Evolutionary conservation across 2,797 vertebrate genomes (phyloP), one percentile per base, ranked within the genome.

Genomic region (Coregonus suidteri): DNA sequence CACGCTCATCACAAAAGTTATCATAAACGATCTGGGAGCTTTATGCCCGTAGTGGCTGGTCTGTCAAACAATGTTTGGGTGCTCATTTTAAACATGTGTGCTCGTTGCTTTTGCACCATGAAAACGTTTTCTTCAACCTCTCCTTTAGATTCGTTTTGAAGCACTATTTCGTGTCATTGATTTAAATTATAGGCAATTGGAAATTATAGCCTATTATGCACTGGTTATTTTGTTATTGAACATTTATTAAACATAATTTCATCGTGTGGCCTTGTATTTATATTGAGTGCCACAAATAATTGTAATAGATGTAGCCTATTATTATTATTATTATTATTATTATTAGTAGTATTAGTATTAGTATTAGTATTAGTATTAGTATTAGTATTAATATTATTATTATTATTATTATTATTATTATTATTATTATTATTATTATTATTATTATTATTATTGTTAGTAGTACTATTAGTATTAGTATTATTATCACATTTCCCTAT

Each of bases 51-150:
- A 86, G 83, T 80, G 72, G 78, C 77, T 72, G 74, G 53, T 80
- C 84, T 85, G 88, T 90, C 86, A 88, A 83, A 86, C 70, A 75
- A 75, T 79, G 83, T 84, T 84, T 75, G 64, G 72, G n/a, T 51
- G 73, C 68, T 82, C 51, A 74, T 77, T 77, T 81, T 77, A 78
- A 65, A 78, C 71, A 76, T 16, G 9, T 11, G 41, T 47, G 65
- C 75, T 77, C 76, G 37, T 71, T 78, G 51, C 59, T 79, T 78
- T 80, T 47, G 51, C 72, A 51, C 75, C 34, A 13, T 47, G 9
- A 3, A 72, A 41, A 74, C 13, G 66, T 68, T 4, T 11, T 67
- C 13, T 47, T 31, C 30, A 67, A 15, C 30, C 34, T 35, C 34
- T 68, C 66, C 31, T 68, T 9, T 6, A 68, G 66, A 68, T 35